phyloP scores from a whole-genome alignment of 2,113 vertebrate species.

The Pongo abelii region DNA sequence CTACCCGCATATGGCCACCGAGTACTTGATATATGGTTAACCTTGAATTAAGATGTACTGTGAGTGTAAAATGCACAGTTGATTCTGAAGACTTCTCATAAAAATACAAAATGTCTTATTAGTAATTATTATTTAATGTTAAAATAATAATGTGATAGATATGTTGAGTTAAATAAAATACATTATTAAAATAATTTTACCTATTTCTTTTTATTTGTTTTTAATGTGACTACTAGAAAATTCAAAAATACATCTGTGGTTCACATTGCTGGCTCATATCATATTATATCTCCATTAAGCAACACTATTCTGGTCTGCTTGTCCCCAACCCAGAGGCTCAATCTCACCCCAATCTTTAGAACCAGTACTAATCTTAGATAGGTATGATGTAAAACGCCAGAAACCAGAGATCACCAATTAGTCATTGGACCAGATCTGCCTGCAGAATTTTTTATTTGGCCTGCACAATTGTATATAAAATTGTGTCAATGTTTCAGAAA shows the following conservation, averaged over 20 bases:
- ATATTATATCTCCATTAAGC: neutral
- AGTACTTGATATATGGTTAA: neutral
- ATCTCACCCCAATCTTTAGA: neutral
- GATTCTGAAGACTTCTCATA: neutral
- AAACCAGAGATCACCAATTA: neutral
- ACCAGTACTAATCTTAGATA: neutral
- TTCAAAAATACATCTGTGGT: neutral
- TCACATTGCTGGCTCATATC: neutral
- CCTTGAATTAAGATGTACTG: neutral
- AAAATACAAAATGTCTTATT: neutral
- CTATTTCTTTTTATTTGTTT: neutral
- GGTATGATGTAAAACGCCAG: neutral
- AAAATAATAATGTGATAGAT: neutral
- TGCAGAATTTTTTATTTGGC: neutral
- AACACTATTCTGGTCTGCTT: neutral
- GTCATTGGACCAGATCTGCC: neutral
- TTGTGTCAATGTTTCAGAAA: neutral
- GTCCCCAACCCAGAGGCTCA: neutral
- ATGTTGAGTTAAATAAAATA: neutral
- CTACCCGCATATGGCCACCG: neutral
- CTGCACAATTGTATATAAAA: neutral
- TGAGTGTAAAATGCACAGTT: neutral
- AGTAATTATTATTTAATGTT: neutral
- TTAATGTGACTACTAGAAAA: neutral
- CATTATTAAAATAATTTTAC: slow-evolving; percentile 20